Evolutionary conservation across 2,797 vertebrate species (phyloP).

Genomic region (Buceros bicornis): DNA sequence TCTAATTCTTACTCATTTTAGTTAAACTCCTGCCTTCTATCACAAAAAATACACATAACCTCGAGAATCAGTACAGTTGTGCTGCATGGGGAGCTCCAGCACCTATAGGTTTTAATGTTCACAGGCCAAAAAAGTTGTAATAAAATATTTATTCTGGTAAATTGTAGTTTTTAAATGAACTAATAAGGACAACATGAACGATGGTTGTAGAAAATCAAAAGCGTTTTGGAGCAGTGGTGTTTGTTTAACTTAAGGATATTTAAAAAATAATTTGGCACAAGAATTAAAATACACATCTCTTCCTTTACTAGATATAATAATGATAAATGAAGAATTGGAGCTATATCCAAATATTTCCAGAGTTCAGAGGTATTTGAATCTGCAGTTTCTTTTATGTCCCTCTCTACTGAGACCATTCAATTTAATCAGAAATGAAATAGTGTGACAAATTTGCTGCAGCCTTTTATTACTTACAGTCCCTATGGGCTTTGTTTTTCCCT

Average conservation of each 20-base stretch:
- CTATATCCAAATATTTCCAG: not conserved
- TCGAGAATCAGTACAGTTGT: not conserved
- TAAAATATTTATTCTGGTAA: not conserved
- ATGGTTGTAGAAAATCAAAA: not conserved
- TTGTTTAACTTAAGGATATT: not conserved
- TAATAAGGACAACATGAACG: not conserved
- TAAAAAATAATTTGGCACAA: not conserved
- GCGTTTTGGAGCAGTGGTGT: not conserved
- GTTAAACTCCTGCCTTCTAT: conserved; percentile 41
- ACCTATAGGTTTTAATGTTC: not conserved
- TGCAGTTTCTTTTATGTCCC: conserved; percentile 7
- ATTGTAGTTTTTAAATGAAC: not conserved
- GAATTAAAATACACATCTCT: not conserved
- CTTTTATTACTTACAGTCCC: conserved; percentile 52
- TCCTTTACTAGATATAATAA: not conserved
- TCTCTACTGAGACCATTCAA: conserved; percentile 35
- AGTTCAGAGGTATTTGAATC: conserved; percentile 44
- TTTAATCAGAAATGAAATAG: conserved; percentile 57
- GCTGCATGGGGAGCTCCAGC: not conserved
- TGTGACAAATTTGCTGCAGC: conserved; percentile 56
- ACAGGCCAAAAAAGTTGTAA: not conserved
- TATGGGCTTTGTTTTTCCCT: conserved; percentile 3
- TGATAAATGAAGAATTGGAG: conserved; percentile 28
- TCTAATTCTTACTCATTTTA: conserved; percentile 59
- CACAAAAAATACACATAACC: conserved; percentile 15